Evolutionary conservation across 2,888 invertebrate genomes (phyloP).

Genomic region (Trimorus sp.): DNA sequence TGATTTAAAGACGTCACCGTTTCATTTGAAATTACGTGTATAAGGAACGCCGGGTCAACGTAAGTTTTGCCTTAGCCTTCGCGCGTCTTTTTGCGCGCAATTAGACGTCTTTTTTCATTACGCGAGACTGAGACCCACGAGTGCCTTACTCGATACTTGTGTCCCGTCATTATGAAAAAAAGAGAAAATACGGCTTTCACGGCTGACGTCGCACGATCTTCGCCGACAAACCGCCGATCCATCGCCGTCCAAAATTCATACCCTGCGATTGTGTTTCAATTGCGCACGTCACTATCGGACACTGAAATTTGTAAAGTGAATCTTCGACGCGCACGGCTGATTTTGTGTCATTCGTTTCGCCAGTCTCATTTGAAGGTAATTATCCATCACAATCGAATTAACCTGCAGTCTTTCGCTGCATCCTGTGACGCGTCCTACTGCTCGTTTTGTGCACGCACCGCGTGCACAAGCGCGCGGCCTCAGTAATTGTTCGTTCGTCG

Average conservation of each 20-base stretch:
- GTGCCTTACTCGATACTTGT: background rate
- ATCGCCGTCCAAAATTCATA: too few species aligned
- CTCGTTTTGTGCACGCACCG: slow-evolving; percentile 68
- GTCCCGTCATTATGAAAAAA: too few species aligned
- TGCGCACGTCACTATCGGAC: background rate
- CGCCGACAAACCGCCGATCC: background rate
- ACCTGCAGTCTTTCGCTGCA: slow-evolving; percentile 74
- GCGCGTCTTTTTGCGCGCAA: slow-evolving; percentile 32
- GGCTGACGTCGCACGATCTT: background rate
- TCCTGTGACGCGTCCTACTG: slow-evolving; percentile 72
- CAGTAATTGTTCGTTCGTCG: slow-evolving; percentile 81
- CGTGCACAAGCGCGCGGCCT: slow-evolving; percentile 66
- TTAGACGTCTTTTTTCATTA: slow-evolving; percentile 34
- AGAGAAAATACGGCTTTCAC: too few species aligned
- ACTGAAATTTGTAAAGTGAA: slow-evolving; percentile 40
- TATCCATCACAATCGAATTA: slow-evolving; percentile 79
- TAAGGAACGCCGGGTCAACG: slow-evolving; percentile 70
- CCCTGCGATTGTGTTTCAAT: too few species aligned
- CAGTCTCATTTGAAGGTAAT: slow-evolving; percentile 73
- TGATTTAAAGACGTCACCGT: slow-evolving; percentile 82
- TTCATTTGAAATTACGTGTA: slow-evolving; percentile 81
- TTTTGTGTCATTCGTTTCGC: slow-evolving; percentile 70
- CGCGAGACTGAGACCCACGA: too few species aligned
- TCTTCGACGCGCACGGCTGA: slow-evolving; percentile 73
- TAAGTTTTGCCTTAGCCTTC: slow-evolving; percentile 62